Base-by-base conservation (phyloP, 2,797 vertebrate genomes). In the Heliangelus exortis region DNA sequence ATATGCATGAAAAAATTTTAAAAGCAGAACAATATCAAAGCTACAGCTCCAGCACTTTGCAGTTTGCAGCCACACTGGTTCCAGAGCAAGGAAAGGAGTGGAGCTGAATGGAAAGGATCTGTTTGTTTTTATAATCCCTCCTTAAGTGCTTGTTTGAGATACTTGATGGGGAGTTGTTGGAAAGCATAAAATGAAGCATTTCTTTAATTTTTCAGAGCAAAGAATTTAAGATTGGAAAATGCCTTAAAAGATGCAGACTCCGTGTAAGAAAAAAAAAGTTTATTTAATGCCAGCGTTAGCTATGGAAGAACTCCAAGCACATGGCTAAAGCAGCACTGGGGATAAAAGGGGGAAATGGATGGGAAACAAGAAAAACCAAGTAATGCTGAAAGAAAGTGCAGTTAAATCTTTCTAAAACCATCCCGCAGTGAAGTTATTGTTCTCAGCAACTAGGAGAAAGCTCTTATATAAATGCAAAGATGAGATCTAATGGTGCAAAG, bases 111-210 rank as follows among this genome's bases (percentile, higher is more conserved):
- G 96, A 94, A 97, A 97, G 88, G 95, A 94, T 92, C 87, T 97
- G 92, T 93, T 96, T 97, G 95, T 97, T 98, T 98, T 96, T 28
- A 77, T 94, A 97, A 96, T 91, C 96, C 78, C 92, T 97, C 95
- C 86, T 93, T 34, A 91, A 94, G 92, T 33, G 68, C 93, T 95
- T 92, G 92, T 94, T 96, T 86, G 77, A 97, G 97, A 90, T 93
- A 87, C 80, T 80, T 34, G 84, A 85, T 59, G 88, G 93, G 92
- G 93, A 93, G 76, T 50, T 33, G 36, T 67, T 90, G 72, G 53
- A 65, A 80, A 63, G 45, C 87, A 89, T 78, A 93, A 93, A 96
- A 69, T 51, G 69, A 95, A 96, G 85, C 80, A 84, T 95, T 95
- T 96, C 96, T 91, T 92, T 83, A 33, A 92, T 95, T 98, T 97